Evolutionary conservation across 2,888 invertebrate species (phyloP).

Genomic region (Lepidocyrtoides sp.): DNA sequence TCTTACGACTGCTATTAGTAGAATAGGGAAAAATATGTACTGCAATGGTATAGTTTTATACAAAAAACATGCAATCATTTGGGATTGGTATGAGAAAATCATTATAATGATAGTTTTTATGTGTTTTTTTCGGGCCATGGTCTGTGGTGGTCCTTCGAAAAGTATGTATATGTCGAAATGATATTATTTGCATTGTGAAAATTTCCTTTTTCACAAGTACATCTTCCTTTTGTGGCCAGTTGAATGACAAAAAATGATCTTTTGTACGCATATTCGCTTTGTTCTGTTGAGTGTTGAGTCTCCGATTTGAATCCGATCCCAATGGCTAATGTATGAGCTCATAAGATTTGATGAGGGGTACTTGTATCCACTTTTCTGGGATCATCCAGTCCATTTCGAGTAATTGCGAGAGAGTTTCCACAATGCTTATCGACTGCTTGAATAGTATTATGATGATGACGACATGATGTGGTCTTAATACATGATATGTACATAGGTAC

Average conservation of each 20-base stretch:
- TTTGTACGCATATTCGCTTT: neutral
- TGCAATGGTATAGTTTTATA: neutral
- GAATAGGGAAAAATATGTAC: neutral
- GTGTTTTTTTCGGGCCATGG: neutral
- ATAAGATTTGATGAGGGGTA: conserved; percentile 73
- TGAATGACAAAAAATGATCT: conserved; percentile 30
- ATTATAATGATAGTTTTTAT: neutral
- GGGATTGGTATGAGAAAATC: neutral
- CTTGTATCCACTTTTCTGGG: conserved; percentile 74
- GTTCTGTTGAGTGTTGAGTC: neutral
- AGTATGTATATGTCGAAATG: too few relatives aligned
- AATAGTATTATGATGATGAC: conserved; percentile 63
- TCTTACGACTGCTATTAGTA: neutral
- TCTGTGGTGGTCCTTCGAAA: conserved; percentile 39
- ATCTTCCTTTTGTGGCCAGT: conserved; percentile 51
- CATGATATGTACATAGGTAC: too few relatives aligned
- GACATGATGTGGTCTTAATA: conserved; percentile 67
- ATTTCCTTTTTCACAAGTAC: conserved; percentile 39
- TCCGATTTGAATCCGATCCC: conserved; percentile 66
- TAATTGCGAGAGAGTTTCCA: conserved; percentile 68
- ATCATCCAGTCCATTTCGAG: conserved; percentile 75
- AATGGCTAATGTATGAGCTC: conserved; percentile 74
- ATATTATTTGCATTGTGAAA: conserved; percentile 64
- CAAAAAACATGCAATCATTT: neutral
- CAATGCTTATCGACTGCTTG: conserved; percentile 42